These are phyloP conservation scores for Scylla paramamosain DNA, from an alignment of 1,140 invertebrate species.

Conservation along the genomic window DNA sequence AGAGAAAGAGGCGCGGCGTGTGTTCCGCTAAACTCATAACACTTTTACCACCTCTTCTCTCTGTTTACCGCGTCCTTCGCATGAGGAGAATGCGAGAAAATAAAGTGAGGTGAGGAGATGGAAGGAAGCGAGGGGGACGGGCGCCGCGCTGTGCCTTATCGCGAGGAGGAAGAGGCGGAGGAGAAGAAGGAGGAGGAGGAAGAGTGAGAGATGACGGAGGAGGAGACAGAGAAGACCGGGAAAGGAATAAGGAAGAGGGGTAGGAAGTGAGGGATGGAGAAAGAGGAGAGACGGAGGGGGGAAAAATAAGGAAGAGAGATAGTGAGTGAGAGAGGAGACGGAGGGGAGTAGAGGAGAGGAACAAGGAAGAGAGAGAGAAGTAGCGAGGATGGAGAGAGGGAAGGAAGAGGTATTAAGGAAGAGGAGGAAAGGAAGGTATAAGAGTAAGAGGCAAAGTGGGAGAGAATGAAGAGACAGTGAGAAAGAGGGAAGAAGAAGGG, in stretches of 20 bases:
- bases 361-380: not conserved
- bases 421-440: no score
- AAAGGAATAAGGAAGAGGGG: not conserved
- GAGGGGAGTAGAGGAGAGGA: not conserved
- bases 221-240: not conserved
- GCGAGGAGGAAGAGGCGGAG: not conserved
- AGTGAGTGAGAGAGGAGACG: not conserved
- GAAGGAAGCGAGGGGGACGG: not conserved
- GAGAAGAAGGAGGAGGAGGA: not conserved
- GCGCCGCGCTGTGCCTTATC: not conserved
- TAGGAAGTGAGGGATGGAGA: not conserved
- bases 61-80: not conserved
- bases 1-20: not conserved
- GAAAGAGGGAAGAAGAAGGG: not conserved
- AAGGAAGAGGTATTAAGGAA: not conserved
- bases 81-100: not conserved
- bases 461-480: not conserved
- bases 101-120: not conserved
- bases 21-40: not conserved
- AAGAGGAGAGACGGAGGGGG: not conserved
- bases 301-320: not conserved
- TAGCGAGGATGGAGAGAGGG: not conserved
- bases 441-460: no score
- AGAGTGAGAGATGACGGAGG: not conserved
- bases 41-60: not conserved